These are phyloP conservation scores for Platygyra sinensis DNA, from an alignment of 64 coral and sea anemone species.

Conservation along the genomic window DNA sequence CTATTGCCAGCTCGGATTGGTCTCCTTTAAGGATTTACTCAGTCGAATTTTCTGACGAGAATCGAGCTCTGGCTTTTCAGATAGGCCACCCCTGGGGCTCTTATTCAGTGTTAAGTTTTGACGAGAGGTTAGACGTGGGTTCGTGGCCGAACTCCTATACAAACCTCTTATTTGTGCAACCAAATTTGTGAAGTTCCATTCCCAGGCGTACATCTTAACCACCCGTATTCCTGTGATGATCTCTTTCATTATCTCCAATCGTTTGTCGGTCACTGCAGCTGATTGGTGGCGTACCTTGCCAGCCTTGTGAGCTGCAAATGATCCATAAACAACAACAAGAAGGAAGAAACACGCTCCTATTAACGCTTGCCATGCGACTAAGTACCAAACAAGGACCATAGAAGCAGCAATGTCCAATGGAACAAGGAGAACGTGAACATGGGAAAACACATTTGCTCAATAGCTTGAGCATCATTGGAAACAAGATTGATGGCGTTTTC, in stretches of 20 bases:
- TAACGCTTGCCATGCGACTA: conserved; percentile 50
- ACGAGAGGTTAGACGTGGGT: no score
- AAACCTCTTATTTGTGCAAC: conserved; percentile 45
- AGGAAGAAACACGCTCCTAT: conserved; percentile 30
- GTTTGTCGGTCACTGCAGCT: conserved; percentile 23
- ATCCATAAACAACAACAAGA: conserved; percentile 28
- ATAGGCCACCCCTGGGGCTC: no score
- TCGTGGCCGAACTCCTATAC: no score
- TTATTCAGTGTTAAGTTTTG: no score
- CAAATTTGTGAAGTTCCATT: conserved; percentile 42
- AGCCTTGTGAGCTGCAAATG: conserved; percentile 2
- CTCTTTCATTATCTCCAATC: conserved; percentile 42
- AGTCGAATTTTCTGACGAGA: no score
- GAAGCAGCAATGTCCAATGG: conserved; percentile 5
- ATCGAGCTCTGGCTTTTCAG: no score
- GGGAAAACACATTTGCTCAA: neutral
- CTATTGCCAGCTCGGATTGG: no score
- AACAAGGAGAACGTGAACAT: neutral
- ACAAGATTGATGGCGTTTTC: conserved; percentile 48
- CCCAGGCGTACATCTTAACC: conserved; percentile 73
- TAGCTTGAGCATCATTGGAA: conserved; percentile 44
- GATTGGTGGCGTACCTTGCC: neutral
- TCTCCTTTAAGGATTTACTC: no score
- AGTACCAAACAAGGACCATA: conserved; percentile 18
- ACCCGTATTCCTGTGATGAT: conserved; percentile 46